phyloP scores from a whole-genome alignment of 2,113 vertebrate species.

The Lophotis ruficrista region DNA sequence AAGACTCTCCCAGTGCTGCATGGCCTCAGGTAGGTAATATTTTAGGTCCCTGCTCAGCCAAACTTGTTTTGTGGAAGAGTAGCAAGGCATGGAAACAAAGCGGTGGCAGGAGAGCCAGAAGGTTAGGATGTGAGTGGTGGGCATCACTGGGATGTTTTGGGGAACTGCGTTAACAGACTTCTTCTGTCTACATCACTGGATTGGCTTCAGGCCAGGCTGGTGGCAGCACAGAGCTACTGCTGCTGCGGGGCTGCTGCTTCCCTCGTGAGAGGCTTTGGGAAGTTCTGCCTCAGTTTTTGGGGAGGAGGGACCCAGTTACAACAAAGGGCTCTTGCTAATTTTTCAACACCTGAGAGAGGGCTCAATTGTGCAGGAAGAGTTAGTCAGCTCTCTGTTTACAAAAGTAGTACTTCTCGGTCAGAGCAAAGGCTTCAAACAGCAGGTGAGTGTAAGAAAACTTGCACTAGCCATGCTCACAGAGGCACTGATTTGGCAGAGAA shows the following conservation, averaged over 20 bases:
- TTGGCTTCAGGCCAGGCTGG: neutral
- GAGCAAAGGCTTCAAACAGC: neutral
- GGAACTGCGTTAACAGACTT: neutral
- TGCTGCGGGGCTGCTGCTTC: neutral
- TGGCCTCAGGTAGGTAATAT: slow-evolving; percentile 78
- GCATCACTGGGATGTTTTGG: neutral
- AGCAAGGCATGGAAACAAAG: neutral
- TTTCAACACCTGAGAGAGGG: neutral
- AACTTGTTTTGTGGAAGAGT: neutral
- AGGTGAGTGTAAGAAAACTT: neutral
- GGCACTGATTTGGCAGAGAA: neutral
- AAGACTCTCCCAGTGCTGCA: slow-evolving; percentile 67
- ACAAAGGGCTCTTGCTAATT: neutral
- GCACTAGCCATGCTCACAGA: neutral
- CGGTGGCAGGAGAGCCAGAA: fast-evolving
- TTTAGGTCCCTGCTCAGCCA: neutral
- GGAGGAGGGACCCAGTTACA: neutral
- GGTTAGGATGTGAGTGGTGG: neutral
- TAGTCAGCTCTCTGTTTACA: neutral
- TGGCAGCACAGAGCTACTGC: neutral
- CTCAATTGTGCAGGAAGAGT: neutral
- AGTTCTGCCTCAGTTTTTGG: neutral
- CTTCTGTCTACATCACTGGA: neutral
- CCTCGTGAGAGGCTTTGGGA: neutral
- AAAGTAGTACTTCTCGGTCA: neutral